These are phyloP conservation scores for Corynorhinus townsendii DNA, from an alignment of 2,113 vertebrate genomes.

Conservation along the genomic window DNA sequence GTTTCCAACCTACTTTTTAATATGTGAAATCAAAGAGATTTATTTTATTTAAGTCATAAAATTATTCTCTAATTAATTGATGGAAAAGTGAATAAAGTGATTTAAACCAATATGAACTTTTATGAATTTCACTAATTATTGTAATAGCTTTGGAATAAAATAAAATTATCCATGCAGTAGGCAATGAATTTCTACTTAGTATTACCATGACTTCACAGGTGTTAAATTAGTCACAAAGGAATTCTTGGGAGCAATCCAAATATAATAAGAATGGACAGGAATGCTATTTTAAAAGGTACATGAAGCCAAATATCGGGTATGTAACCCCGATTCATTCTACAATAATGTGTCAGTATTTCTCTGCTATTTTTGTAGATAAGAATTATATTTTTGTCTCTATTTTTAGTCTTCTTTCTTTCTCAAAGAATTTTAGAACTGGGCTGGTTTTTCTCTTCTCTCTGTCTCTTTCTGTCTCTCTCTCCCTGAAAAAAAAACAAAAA, in stretches of 20 bases:
- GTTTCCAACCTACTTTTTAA: constrained; percentile 29
- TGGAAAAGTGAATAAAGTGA: constrained; percentile 44
- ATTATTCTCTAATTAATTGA: constrained; percentile 41
- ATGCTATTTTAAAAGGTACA: constrained; percentile 51
- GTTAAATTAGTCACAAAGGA: constrained; percentile 53
- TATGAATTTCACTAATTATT: constrained; percentile 59
- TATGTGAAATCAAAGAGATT: background rate
- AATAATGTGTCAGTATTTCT: constrained; percentile 10
- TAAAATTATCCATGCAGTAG: constrained; percentile 52
- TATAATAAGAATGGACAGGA: constrained; percentile 32
- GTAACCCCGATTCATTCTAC: constrained; percentile 19
- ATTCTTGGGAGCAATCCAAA: constrained; percentile 44
- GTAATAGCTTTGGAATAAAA: constrained; percentile 57
- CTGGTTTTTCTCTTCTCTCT: background rate
- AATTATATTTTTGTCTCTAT: constrained; percentile 36
- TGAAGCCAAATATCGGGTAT: constrained; percentile 27
- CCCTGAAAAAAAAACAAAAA: background rate
- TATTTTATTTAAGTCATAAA: constrained; percentile 24
- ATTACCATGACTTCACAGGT: constrained; percentile 49
- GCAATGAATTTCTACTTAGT: constrained; percentile 49
- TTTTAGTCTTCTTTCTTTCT: constrained; percentile 21
- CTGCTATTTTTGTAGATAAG: constrained; percentile 41
- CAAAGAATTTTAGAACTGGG: constrained; percentile 39
- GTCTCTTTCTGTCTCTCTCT: background rate
- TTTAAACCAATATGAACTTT: constrained; percentile 45